Conservation (phyloP, 2,113 vertebrate species). For the Pangasianodon gigas region DNA sequence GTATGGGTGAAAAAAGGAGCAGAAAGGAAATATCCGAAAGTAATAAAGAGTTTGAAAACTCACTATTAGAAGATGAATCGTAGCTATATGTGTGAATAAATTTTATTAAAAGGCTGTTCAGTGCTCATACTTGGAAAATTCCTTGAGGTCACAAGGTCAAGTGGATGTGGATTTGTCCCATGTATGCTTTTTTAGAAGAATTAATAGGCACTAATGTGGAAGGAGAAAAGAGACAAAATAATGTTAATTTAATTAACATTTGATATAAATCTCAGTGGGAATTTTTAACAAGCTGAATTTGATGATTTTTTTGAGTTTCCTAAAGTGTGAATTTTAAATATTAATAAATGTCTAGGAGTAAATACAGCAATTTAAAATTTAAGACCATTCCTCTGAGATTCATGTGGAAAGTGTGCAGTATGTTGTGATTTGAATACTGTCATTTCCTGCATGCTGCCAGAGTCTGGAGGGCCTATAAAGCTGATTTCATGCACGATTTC, state of each 20-base stretch:
- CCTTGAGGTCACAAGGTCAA: conserved; percentile 13
- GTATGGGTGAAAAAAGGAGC: background rate
- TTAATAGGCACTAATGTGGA: conserved; percentile 13
- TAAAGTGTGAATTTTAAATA: background rate
- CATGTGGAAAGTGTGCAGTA: background rate
- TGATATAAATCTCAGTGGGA: background rate
- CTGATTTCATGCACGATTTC: conserved; percentile 9
- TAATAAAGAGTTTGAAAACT: conserved; percentile 41
- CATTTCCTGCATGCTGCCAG: background rate
- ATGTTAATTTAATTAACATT: background rate
- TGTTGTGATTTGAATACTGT: background rate
- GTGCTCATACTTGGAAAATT: conserved; percentile 1
- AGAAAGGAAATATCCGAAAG: conserved; percentile 34
- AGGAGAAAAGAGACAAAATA: background rate
- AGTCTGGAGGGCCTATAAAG: background rate
- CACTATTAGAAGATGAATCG: conserved; percentile 26
- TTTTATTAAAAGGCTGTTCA: conserved; percentile 8
- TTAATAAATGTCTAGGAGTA: background rate
- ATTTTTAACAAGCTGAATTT: background rate
- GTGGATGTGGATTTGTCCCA: conserved; percentile 7
- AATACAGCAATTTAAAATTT: background rate
- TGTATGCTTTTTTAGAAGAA: conserved; percentile 30
- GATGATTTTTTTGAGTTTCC: too few relatives aligned
- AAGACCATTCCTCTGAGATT: background rate
- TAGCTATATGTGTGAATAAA: conserved; percentile 23